A percentile compares a stretch with the other conserved stretches of the same genome.
phyloP scores from a whole-genome alignment of 2,888 invertebrate genomes.

The Melanchra persicariae region DNA sequence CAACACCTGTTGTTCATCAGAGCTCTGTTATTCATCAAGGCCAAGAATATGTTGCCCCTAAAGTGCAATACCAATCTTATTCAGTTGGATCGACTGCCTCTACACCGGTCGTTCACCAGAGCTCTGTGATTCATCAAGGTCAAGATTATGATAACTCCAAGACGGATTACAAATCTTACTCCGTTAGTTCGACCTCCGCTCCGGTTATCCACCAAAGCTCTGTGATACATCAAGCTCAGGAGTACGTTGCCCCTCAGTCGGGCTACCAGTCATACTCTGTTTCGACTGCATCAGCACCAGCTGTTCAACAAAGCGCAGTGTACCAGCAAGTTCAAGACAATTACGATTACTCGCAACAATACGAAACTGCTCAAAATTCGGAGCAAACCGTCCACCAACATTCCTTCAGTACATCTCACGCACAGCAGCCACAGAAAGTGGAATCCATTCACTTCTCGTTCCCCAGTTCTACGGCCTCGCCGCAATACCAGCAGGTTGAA shows the following conservation, averaged over 20 bases:
- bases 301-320: constrained; percentile 52
- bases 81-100: constrained; percentile 76
- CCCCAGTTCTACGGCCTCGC: constrained; percentile 75
- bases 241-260: constrained; percentile 76
- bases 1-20: constrained; percentile 76
- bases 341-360: constrained; percentile 73
- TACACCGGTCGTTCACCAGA: constrained; percentile 76
- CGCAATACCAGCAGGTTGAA: constrained; percentile 77
- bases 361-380: constrained; percentile 67
- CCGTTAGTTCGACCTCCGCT: constrained; percentile 75
- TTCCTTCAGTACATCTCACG: constrained; percentile 77
- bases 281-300: constrained; percentile 75
- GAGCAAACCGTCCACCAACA: constrained; percentile 68
- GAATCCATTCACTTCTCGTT: constrained; percentile 81
- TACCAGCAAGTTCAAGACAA: constrained; percentile 73
- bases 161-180: constrained; percentile 75
- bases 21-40: constrained; percentile 69
- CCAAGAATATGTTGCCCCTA: constrained; percentile 77
- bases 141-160: constrained; percentile 77
- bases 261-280: constrained; percentile 75
- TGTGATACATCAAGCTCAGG: constrained; percentile 73
- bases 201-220: constrained; percentile 78
- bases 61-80: constrained; percentile 77
- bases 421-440: constrained; percentile 75
- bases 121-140: constrained; percentile 70